phyloP scores from a whole-genome alignment of 2,113 vertebrate species.

The Neotragus pygmaeus region DNA sequence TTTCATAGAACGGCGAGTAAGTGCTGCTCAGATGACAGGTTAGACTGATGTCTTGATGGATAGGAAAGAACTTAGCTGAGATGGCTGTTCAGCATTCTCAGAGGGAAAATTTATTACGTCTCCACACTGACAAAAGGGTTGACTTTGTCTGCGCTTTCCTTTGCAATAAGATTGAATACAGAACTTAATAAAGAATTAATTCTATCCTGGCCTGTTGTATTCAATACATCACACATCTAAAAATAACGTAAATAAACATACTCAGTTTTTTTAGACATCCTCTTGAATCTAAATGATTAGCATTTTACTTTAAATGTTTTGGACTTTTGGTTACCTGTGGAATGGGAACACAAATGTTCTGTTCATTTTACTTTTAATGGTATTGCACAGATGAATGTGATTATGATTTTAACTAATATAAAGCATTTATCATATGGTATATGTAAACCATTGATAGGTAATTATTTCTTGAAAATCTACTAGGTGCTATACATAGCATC shows the following conservation, averaged over 20 bases:
- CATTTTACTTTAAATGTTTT: background rate
- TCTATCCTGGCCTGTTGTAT: background rate
- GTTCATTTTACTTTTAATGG: background rate
- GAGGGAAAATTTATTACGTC: constrained; percentile 33
- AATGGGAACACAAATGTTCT: background rate
- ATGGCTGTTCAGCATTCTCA: constrained; percentile 29
- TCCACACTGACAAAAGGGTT: constrained; percentile 24
- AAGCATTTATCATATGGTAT: background rate
- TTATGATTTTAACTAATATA: constrained; percentile 12
- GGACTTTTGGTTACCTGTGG: background rate
- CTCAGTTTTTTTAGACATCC: background rate
- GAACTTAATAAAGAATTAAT: background rate
- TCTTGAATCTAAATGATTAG: background rate
- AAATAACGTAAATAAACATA: background rate
- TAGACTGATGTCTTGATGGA: background rate
- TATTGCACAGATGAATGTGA: background rate
- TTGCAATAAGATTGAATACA: background rate
- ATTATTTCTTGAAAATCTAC: background rate
- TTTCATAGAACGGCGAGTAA: background rate
- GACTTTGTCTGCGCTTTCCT: constrained; percentile 4
- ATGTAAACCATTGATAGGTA: background rate
- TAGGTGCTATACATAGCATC: background rate
- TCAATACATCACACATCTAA: background rate
- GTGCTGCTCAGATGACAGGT: constrained; percentile 10
- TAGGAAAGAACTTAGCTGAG: constrained; percentile 52